phyloP scores from a whole-genome alignment of 2,888 invertebrate species.

The Megalurothrips usitatus region DNA sequence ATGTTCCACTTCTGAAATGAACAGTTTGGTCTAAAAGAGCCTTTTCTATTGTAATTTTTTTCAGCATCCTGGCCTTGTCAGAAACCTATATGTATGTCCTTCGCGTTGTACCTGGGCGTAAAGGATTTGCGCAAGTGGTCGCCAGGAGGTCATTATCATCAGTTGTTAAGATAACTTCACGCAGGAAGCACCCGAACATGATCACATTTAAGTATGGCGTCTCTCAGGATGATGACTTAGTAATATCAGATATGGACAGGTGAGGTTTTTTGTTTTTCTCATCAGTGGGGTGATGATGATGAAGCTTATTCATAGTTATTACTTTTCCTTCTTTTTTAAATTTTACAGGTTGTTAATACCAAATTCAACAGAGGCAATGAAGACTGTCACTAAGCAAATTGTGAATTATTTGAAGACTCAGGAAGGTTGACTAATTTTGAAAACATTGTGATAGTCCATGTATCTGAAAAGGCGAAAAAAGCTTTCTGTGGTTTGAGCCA shows the following conservation, averaged over 20 bases:
- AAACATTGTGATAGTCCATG: background rate
- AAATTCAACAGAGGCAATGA: constrained; percentile 84
- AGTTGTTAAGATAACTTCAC: constrained; percentile 95
- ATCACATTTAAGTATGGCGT: constrained; percentile 96
- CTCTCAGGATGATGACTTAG: constrained; percentile 70
- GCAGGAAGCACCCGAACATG: constrained; percentile 89
- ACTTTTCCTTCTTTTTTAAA: constrained; percentile 33
- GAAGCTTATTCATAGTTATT: background rate
- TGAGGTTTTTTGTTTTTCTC: constrained; percentile 36
- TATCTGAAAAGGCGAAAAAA: background rate
- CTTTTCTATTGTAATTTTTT: constrained; percentile 36
- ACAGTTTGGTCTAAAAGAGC: background rate
- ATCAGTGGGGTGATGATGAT: background rate
- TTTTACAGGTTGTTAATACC: constrained; percentile 73
- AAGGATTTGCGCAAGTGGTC: constrained; percentile 78
- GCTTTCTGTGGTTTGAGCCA: background rate
- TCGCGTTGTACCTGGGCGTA: constrained; percentile 68
- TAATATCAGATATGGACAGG: constrained; percentile 83
- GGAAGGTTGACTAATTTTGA: constrained; percentile 28
- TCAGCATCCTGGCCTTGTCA: constrained; percentile 79
- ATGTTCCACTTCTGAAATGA: background rate
- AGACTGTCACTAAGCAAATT: constrained; percentile 85
- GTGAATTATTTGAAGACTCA: constrained; percentile 55
- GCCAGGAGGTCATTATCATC: constrained; percentile 82
- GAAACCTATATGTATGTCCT: constrained; percentile 80